Evolutionary conservation across 2,888 invertebrate genomes (phyloP).

Genomic region (Mythimna lalbum): DNA sequence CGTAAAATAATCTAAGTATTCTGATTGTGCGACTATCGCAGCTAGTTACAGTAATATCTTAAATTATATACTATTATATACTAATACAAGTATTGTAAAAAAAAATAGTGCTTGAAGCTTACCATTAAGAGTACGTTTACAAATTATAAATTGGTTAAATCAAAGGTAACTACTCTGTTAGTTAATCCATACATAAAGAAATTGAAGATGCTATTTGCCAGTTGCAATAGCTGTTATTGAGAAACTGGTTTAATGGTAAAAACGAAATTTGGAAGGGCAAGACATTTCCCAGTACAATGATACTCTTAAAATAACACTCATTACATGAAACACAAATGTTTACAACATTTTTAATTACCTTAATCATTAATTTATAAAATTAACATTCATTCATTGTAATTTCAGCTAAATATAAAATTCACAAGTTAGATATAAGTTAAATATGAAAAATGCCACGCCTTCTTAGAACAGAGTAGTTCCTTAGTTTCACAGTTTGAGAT

Average conservation of each 20-base stretch:
- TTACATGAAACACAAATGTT: constrained; percentile 48
- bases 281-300: constrained; percentile 19
- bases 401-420: constrained; percentile 57
- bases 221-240: not conserved
- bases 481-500: constrained; percentile 60
- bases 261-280: not conserved
- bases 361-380: constrained; percentile 46
- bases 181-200: constrained; percentile 5
- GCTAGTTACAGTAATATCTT: constrained; percentile 78
- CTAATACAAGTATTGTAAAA: constrained; percentile 74
- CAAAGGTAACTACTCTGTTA: constrained; percentile 68
- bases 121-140: constrained; percentile 66
- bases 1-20: constrained; percentile 61
- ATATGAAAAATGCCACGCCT: constrained; percentile 45
- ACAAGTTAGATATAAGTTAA: constrained; percentile 41
- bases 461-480: constrained; percentile 67
- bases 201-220: constrained; percentile 18
- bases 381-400: constrained; percentile 61
- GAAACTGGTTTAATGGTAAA: not conserved
- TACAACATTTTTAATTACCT: constrained; percentile 41
- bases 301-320: constrained; percentile 21
- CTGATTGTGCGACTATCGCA: constrained; percentile 75
- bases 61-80: constrained; percentile 74
- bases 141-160: constrained; percentile 63
- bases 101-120: constrained; percentile 77